Conservation (phyloP, 2,888 invertebrate genomes). For the Flexamia atlantica region DNA sequence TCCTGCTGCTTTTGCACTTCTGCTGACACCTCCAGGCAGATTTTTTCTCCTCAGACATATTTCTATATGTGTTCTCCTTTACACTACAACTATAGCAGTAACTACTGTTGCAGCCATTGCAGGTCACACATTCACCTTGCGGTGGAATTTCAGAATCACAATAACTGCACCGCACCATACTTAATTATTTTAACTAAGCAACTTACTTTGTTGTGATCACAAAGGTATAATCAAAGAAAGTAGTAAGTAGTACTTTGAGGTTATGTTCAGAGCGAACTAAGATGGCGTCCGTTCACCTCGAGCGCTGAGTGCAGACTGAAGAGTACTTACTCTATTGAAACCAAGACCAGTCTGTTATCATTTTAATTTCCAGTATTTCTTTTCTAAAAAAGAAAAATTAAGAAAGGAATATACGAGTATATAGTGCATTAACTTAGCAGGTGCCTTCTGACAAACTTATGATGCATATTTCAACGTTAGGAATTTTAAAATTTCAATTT, state of each 20-base stretch:
- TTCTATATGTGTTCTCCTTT: constrained; percentile 14
- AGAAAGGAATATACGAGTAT: too few relatives aligned
- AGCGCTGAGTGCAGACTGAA: too few relatives aligned
- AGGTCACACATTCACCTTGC: neutral
- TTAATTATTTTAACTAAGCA: neutral
- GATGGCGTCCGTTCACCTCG: constrained; percentile 9
- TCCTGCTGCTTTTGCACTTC: constrained; percentile 4
- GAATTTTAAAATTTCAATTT: too few relatives aligned
- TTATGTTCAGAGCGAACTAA: neutral
- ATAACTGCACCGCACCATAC: constrained; percentile 17
- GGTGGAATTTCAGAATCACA: constrained; percentile 21
- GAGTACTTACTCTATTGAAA: too few relatives aligned
- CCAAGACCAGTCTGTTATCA: too few relatives aligned
- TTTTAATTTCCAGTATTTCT: too few relatives aligned
- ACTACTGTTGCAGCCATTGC: constrained; percentile 2
- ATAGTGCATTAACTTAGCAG: too few relatives aligned
- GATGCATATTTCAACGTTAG: too few relatives aligned
- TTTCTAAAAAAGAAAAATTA: too few relatives aligned
- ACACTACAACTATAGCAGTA: constrained; percentile 32
- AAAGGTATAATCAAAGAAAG: neutral
- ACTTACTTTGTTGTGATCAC: neutral
- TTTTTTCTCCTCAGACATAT: neutral
- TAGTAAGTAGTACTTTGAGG: too few relatives aligned
- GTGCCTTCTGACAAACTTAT: too few relatives aligned
- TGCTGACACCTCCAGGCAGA: constrained; percentile 2